Conservation (phyloP, 2,113 vertebrate species). For the Phyllostomus hastatus region DNA sequence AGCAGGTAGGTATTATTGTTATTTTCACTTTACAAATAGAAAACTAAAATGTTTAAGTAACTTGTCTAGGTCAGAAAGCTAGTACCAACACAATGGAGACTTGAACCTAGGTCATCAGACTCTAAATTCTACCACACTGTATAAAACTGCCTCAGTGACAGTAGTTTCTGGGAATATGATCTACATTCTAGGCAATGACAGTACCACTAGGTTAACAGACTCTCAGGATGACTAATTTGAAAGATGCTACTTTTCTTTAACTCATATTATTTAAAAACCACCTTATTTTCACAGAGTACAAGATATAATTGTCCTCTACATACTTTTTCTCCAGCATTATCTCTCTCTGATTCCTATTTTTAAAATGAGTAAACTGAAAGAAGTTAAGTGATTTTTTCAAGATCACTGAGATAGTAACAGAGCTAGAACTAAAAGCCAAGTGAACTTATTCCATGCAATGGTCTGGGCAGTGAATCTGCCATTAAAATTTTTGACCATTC, state of each 20-base stretch:
- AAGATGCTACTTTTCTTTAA: not conserved
- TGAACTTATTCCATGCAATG: not conserved
- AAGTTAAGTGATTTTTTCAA: not conserved
- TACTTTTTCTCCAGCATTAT: not conserved
- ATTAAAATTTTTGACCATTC: not conserved
- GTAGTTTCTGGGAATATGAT: not conserved
- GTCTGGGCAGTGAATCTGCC: not conserved
- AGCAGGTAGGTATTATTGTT: not conserved
- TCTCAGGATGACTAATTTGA: not conserved
- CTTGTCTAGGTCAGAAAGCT: not conserved
- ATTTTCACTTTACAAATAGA: conserved; percentile 3
- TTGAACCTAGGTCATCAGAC: not conserved
- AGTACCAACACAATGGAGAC: not conserved
- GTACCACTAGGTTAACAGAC: not conserved
- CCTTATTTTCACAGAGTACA: not conserved
- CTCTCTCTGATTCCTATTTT: not conserved
- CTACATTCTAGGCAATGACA: not conserved
- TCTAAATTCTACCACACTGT: not conserved
- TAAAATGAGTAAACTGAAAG: not conserved
- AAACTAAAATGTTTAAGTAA: not conserved
- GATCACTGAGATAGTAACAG: not conserved
- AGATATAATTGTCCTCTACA: not conserved
- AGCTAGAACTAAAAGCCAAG: not conserved
- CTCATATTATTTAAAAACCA: not conserved
- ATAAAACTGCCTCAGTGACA: not conserved